Base-by-base conservation (phyloP, 2,888 invertebrate species). In the Diloba caeruleocephala region DNA sequence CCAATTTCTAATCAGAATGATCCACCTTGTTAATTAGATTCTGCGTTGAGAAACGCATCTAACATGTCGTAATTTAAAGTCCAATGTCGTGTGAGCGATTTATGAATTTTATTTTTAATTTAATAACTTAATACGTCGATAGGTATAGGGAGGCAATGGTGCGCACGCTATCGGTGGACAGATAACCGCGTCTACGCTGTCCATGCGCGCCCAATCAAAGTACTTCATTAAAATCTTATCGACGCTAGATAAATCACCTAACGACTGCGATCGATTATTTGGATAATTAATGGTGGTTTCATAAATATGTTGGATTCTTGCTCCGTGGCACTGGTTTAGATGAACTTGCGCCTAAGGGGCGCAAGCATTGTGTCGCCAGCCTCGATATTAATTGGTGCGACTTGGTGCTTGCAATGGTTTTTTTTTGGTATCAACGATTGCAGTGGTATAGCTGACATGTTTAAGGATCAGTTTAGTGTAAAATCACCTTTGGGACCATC, bases 151-250 rank as follows among this genome's bases (percentile, higher is more conserved):
- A 90, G 86, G 84, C 85, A 87, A 79, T 84, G 90, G 85, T 82
- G 89, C 85, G 80, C 84, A 81, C 84, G 86, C 85, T 92, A 90
- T 90, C 91, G 82, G 66, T 60, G 58, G 68, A 71, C 76, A 82
- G 92, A 93, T 92, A 91, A 90, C 86, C 73, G 66, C 82, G 85
- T 85, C 87, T 81, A 69, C 65, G 79, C 83, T 84, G 89, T 89
- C 87, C 85, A 75, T 88, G 91, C 82, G 88, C 87, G 81, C 90
- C 91, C 92, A 92, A 92, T 92, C 92, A 92, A 90, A 92, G 92
- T 92, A 92, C 93, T 92, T 93, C 92, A 93, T 93, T 93, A 93
- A 93, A 92, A 91, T 90, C 90, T 93, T 93, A 93, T 93, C 93
- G 89, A 83, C 86, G 84, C 87, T 89, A 92, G 92, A 93, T 93